Percentiles rank a stretch among this genome's conserved stretches.
Conservation (phyloP, 1,140 invertebrate species). For the Helicorthomorpha holstii region DNA sequence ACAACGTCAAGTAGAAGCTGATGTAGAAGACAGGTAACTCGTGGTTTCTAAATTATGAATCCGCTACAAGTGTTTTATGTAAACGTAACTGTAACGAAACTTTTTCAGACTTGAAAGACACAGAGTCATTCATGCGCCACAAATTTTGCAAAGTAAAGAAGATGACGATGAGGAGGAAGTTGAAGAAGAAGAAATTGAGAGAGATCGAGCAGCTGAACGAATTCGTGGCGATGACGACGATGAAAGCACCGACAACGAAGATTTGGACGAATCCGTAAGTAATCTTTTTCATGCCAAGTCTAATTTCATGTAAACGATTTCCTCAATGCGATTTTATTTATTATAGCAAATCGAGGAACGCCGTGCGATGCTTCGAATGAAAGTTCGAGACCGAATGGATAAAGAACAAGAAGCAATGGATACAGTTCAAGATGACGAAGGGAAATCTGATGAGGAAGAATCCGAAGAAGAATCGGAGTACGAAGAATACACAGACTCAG, state of each 20-base stretch:
- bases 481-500: constrained; percentile 72
- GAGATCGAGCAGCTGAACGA: too few species aligned
- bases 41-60: background rate
- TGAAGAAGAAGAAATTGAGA: too few species aligned
- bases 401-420: constrained; percentile 41
- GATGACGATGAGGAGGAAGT: constrained; percentile 19
- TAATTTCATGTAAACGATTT: too few species aligned
- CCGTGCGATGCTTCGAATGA: constrained; percentile 17
- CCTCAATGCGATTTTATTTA: too few species aligned
- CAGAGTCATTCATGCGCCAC: constrained; percentile 41
- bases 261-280: constrained; percentile 16
- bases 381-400: constrained; percentile 42
- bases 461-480: constrained; percentile 60
- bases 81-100: background rate
- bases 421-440: constrained; percentile 57
- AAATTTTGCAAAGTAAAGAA: constrained; percentile 49
- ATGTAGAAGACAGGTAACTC: constrained; percentile 22
- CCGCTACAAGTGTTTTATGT: background rate
- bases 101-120: constrained; percentile 26
- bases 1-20: constrained; percentile 35
- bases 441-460: constrained; percentile 40
- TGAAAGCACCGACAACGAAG: constrained; percentile 24
- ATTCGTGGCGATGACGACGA: too few species aligned
- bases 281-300: too few species aligned
- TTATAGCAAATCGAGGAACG: constrained; percentile 16